Conservation (phyloP, 1,140 invertebrate species). For the Belonocnema kinseyi region DNA sequence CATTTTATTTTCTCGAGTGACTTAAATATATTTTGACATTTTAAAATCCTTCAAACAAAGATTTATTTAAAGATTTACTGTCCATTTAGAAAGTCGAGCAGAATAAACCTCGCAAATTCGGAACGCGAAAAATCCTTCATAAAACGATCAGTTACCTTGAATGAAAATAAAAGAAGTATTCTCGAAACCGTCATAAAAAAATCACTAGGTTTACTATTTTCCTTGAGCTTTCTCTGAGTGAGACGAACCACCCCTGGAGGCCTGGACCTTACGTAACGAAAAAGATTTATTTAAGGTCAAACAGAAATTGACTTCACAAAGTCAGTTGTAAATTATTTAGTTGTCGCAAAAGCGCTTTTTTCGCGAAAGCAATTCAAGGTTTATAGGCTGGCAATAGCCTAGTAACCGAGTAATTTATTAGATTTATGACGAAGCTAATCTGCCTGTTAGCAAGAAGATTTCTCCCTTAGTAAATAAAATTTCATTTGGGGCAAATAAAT, state of each 20-base stretch:
- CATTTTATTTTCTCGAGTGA: too few relatives aligned
- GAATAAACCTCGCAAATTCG: neutral
- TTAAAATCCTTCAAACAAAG: too few relatives aligned
- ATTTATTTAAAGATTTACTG: neutral
- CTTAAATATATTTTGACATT: too few relatives aligned
- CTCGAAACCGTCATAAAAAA: neutral
- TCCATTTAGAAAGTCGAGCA: neutral
- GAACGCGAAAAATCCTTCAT: neutral
- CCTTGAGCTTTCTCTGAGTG: slow-evolving; percentile 7
- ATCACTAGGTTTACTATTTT: neutral
- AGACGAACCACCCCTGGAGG: neutral
- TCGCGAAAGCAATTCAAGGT: neutral
- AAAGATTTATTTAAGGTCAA: neutral
- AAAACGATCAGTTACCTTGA: slow-evolving; percentile 29
- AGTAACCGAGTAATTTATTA: neutral
- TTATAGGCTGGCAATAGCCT: neutral
- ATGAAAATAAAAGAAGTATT: neutral
- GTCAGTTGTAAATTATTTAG: neutral
- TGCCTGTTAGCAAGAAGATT: neutral
- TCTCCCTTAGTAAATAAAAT: neutral
- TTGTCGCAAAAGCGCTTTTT: slow-evolving; percentile 3
- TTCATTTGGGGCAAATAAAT: neutral
- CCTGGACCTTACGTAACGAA: neutral
- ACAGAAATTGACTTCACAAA: neutral
- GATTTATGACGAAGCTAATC: slow-evolving; percentile 12